Conservation (phyloP, 2,797 vertebrate genomes). For the Eidolon dupreanum region DNA sequence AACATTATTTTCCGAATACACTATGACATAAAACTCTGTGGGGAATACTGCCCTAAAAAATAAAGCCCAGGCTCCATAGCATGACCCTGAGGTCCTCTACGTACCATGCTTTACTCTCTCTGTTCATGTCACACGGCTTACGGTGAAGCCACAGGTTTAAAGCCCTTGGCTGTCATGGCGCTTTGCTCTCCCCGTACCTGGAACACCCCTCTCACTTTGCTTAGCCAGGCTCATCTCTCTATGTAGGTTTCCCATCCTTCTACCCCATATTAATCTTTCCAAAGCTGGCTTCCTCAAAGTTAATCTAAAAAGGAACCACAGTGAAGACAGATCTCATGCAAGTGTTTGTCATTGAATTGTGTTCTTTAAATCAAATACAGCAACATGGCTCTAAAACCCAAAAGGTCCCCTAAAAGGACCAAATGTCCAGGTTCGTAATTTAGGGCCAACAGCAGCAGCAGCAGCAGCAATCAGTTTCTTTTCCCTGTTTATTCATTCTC, state of each 20-base stretch:
- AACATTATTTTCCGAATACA: background rate
- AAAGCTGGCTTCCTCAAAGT: background rate
- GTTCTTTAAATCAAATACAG: background rate
- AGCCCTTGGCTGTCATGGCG: background rate
- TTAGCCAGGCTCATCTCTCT: background rate
- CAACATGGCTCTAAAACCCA: background rate
- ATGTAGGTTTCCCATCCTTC: background rate
- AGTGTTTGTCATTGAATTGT: background rate
- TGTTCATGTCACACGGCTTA: fast-evolving
- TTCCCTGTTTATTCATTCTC: background rate
- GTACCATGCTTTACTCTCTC: fast-evolving
- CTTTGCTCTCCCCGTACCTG: background rate
- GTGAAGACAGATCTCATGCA: background rate
- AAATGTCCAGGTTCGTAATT: background rate
- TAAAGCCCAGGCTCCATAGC: background rate
- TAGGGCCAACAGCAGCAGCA: background rate
- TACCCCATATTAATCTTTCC: background rate
- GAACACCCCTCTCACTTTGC: background rate
- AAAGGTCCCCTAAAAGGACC: background rate
- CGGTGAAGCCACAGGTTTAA: background rate
- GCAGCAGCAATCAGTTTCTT: background rate
- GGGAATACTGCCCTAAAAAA: background rate
- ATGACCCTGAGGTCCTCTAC: too few species aligned
- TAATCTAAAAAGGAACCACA: background rate
- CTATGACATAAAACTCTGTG: background rate